These are phyloP conservation scores for Polymixis flavicincta DNA, from an alignment of 2,888 invertebrate genomes.

Conservation along the genomic window DNA sequence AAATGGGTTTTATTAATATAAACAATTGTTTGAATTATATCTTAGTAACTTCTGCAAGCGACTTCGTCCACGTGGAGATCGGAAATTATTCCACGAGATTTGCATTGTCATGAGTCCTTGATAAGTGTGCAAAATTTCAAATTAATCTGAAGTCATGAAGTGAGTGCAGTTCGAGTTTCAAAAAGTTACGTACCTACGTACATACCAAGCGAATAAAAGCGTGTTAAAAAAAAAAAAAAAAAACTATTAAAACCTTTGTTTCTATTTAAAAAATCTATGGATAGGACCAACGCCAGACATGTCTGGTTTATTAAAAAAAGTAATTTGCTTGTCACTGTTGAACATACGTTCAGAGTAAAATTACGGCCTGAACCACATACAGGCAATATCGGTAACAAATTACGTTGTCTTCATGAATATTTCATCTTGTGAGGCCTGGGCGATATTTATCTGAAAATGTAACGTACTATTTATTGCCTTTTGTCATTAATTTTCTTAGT, in stretches of 20 bases:
- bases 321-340: slow-evolving; percentile 65
- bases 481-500: slow-evolving; percentile 40
- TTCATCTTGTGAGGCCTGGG: slow-evolving; percentile 72
- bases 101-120: too few species aligned
- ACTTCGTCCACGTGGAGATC: too few species aligned
- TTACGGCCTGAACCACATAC: slow-evolving; percentile 62
- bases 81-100: too few species aligned
- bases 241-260: background rate
- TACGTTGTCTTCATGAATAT: slow-evolving; percentile 84
- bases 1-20: background rate
- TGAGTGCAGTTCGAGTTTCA: too few species aligned
- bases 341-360: slow-evolving; percentile 58
- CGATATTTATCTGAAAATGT: slow-evolving; percentile 80
- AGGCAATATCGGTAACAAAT: slow-evolving; percentile 81
- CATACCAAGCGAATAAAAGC: too few species aligned
- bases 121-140: too few species aligned
- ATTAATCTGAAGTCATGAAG: too few species aligned
- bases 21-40: too few species aligned
- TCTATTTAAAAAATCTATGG: background rate
- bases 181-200: too few species aligned
- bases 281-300: background rate
- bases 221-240: too few species aligned
- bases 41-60: too few species aligned
- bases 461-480: slow-evolving; percentile 66
- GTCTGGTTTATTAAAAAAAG: slow-evolving; percentile 64